Conservation (phyloP, 64 coral and sea anemone species). For the Dendronephthya gigantea region DNA sequence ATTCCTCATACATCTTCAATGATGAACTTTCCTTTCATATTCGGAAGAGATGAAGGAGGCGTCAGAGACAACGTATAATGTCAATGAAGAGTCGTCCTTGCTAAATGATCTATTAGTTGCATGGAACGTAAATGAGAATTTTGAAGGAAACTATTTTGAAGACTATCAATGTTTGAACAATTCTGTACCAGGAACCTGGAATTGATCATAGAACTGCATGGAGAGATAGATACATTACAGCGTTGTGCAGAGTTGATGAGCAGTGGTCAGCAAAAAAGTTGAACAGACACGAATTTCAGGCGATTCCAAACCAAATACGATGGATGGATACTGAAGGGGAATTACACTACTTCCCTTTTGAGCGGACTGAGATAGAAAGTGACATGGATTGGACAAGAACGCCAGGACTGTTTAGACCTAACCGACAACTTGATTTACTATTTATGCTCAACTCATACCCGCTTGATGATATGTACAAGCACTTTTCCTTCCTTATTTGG, state of each 20-base stretch:
- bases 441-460: not conserved
- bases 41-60: not conserved
- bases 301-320: not conserved
- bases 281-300: not conserved
- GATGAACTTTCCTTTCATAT: not conserved
- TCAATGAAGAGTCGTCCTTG: not conserved
- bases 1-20: not conserved
- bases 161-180: not conserved
- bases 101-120: not conserved
- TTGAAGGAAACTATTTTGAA: not conserved
- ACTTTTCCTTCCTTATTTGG: not conserved
- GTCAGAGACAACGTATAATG: not conserved
- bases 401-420: not conserved
- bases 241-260: not conserved
- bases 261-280: not conserved
- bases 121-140: not conserved
- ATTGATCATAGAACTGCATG: not conserved
- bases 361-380: not conserved
- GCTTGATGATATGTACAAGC: not conserved
- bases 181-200: not conserved
- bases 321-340: not conserved
- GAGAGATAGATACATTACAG: not conserved
- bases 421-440: not conserved
- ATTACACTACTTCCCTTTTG: not conserved
- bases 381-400: not conserved